Conservation (phyloP, 2,888 invertebrate genomes). For the Synergus japonicus region DNA sequence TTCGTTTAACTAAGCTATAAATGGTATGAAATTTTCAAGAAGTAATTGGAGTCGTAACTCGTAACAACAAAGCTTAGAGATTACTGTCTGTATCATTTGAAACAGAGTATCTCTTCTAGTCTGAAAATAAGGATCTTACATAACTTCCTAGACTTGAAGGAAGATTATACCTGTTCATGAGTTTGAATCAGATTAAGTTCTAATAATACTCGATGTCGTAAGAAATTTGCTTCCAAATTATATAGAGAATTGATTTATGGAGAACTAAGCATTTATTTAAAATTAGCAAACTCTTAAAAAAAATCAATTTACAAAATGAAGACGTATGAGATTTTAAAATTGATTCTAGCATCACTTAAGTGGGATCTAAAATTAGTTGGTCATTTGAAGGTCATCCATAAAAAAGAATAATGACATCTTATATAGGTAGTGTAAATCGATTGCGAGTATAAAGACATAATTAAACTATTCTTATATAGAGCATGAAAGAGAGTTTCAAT, state of each 20-base stretch:
- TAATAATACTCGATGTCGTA: constrained; percentile 4
- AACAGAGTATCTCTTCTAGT: neutral
- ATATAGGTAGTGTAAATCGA: neutral
- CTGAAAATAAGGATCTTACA: neutral
- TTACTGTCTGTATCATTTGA: neutral
- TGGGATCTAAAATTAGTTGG: neutral
- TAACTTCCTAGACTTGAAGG: neutral
- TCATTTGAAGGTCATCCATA: constrained; percentile 6
- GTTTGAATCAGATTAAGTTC: constrained; percentile 22
- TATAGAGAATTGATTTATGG: constrained; percentile 4
- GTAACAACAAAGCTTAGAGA: neutral
- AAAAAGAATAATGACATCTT: neutral
- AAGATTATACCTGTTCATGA: neutral
- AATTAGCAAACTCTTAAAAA: neutral
- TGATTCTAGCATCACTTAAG: neutral
- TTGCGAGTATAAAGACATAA: neutral
- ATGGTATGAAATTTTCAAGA: neutral
- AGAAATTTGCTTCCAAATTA: constrained; percentile 27
- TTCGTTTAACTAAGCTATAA: neutral
- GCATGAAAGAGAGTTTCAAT: neutral
- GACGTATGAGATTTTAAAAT: neutral
- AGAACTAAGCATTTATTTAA: neutral
- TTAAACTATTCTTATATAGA: neutral
- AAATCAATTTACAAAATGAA: neutral
- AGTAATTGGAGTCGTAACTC: neutral